phyloP scores from a whole-genome alignment of 2,888 invertebrate species.

The Xestia sexstrigata region DNA sequence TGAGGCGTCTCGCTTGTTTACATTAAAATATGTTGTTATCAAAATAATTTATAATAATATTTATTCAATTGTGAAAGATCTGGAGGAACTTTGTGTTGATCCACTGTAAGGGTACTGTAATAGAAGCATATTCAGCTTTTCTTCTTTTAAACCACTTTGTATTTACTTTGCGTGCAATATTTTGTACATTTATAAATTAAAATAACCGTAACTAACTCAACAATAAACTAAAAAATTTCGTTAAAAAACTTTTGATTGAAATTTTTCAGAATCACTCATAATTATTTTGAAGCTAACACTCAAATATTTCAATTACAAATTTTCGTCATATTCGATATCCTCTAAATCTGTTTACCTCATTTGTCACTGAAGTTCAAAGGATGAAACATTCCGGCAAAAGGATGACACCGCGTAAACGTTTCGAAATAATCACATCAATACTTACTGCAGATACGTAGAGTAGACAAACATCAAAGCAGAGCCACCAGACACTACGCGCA shows the following conservation, averaged over 20 bases:
- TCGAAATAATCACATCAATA: constrained; percentile 72
- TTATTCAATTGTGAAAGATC: too few relatives aligned
- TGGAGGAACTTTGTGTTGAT: too few relatives aligned
- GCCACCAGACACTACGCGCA: constrained; percentile 74
- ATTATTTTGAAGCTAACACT: neutral
- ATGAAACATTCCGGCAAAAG: constrained; percentile 62
- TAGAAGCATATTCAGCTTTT: neutral
- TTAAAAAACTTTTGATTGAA: neutral
- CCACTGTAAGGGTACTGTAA: too few relatives aligned
- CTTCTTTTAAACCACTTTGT: neutral
- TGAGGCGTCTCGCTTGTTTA: too few relatives aligned
- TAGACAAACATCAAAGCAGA: constrained; percentile 84
- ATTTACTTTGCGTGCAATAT: too few relatives aligned
- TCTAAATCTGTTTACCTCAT: constrained; percentile 63
- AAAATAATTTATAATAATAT: too few relatives aligned
- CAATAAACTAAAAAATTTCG: too few relatives aligned
- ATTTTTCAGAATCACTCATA: neutral
- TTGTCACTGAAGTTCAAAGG: constrained; percentile 66
- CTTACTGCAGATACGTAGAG: constrained; percentile 72
- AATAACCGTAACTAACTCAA: too few relatives aligned
- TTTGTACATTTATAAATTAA: too few relatives aligned
- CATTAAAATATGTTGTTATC: too few relatives aligned
- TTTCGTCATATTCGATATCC: constrained; percentile 59
- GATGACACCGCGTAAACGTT: constrained; percentile 68
- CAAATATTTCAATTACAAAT: constrained; percentile 45